Evolutionary conservation across 2,797 vertebrate genomes (phyloP).

Genomic region (Lates japonicus): DNA sequence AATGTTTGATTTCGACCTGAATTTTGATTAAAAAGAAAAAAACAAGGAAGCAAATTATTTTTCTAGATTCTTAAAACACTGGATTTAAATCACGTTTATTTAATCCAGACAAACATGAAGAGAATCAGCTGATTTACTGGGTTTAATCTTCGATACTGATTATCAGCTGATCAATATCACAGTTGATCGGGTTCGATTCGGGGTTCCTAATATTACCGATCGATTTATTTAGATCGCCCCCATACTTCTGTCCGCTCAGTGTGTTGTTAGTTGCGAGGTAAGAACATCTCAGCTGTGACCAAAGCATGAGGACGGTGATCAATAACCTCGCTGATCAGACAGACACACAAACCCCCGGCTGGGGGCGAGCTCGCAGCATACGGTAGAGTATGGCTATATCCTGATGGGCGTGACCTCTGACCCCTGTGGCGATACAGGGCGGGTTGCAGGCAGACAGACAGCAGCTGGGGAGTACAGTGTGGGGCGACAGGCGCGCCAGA

Average conservation of each 20-base stretch:
- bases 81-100: too few species aligned
- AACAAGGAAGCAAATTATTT: too few species aligned
- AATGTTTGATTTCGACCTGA: too few species aligned
- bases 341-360: slow-evolving; percentile 10
- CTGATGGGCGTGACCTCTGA: slow-evolving; percentile 63
- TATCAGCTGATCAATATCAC: neutral
- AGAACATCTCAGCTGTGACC: neutral
- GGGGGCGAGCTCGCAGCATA: slow-evolving; percentile 36
- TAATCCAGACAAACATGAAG: neutral
- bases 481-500: slow-evolving; percentile 1
- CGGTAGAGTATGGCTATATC: slow-evolving; percentile 81
- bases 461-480: slow-evolving; percentile 46
- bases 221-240: neutral
- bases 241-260: neutral
- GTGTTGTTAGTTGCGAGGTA: neutral
- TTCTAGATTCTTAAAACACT: too few species aligned
- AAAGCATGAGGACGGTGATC: neutral
- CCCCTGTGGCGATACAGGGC: slow-evolving; percentile 27
- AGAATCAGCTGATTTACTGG: neutral
- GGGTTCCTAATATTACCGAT: neutral
- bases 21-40: too few species aligned
- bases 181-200: neutral
- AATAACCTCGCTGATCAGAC: neutral
- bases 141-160: neutral
- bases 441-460: slow-evolving; percentile 35